Conservation (phyloP, 2,797 vertebrate genomes). For the Helostoma temminkii region DNA sequence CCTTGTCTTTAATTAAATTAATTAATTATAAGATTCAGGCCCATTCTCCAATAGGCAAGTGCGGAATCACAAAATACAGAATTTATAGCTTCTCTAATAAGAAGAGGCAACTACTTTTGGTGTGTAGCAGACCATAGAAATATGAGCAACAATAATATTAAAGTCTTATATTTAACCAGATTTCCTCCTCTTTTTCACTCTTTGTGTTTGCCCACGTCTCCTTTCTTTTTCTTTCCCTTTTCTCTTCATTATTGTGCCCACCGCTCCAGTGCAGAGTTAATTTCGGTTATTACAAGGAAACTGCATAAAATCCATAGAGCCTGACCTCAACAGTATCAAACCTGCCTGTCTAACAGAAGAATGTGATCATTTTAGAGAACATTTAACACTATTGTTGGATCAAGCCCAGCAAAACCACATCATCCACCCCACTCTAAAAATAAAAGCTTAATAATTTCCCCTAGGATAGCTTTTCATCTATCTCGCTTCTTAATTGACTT, state of each 20-base stretch:
- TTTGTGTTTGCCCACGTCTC: conserved; percentile 47
- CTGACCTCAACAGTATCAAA: conserved; percentile 72
- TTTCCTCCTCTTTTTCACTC: conserved; percentile 40
- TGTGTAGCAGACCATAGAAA: conserved; percentile 54
- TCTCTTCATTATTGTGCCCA: conserved; percentile 58
- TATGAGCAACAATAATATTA: conserved; percentile 54
- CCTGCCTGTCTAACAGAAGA: conserved; percentile 58
- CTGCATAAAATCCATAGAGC: conserved; percentile 75
- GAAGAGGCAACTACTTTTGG: conserved; percentile 39
- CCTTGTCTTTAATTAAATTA: conserved; percentile 8
- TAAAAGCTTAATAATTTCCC: conserved; percentile 84
- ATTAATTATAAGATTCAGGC: conserved; percentile 9
- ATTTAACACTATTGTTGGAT: conserved; percentile 73
- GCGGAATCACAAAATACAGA: conserved; percentile 19
- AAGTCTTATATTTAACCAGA: conserved; percentile 66
- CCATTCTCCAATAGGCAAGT: background rate
- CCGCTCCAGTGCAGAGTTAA: conserved; percentile 61
- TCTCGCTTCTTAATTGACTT: conserved; percentile 82
- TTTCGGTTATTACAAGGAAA: conserved; percentile 74
- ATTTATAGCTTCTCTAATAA: conserved; percentile 54
- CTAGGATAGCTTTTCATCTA: conserved; percentile 81
- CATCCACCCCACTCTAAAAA: conserved; percentile 78
- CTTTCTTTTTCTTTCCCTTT: background rate
- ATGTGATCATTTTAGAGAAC: conserved; percentile 63
- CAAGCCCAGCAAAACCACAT: conserved; percentile 57